These are phyloP conservation scores for Steinernema khuongi DNA, from an alignment of 1,140 invertebrate species.

Conservation along the genomic window DNA sequence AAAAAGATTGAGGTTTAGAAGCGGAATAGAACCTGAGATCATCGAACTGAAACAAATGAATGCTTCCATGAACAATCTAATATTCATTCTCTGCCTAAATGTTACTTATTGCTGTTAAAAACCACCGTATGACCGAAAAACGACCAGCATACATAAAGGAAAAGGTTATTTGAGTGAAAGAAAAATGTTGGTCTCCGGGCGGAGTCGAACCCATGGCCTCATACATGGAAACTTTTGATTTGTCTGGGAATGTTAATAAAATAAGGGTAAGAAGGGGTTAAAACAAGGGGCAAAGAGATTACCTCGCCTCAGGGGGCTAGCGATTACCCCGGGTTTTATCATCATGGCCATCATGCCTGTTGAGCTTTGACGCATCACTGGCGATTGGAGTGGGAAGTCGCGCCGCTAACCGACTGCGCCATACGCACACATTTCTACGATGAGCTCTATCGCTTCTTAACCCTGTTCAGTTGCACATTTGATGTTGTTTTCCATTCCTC, in stretches of 20 bases:
- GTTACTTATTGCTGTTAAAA: too few relatives aligned
- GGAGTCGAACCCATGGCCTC: not conserved
- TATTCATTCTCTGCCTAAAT: too few relatives aligned
- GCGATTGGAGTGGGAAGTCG: not conserved
- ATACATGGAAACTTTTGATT: not conserved
- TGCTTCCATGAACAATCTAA: too few relatives aligned
- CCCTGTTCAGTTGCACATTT: not conserved
- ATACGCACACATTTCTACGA: not conserved
- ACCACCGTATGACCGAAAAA: too few relatives aligned
- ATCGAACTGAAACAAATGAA: too few relatives aligned
- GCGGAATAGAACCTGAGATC: too few relatives aligned
- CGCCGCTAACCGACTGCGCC: conserved; percentile 12
- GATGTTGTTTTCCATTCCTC: too few relatives aligned
- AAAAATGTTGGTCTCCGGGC: not conserved
- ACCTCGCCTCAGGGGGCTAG: conserved; percentile 7
- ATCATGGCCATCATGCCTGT: conserved; percentile 15
- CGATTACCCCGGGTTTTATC: not conserved
- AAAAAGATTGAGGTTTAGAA: too few relatives aligned
- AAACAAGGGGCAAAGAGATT: too few relatives aligned
- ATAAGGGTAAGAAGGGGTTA: not conserved
- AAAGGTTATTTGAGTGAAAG: not conserved
- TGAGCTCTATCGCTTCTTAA: not conserved
- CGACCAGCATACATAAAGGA: too few relatives aligned
- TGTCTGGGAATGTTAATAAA: not conserved
- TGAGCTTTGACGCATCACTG: conserved; percentile 11